Base-by-base conservation (phyloP, 2,888 invertebrate species). In the Lasioglossum villosulum region DNA sequence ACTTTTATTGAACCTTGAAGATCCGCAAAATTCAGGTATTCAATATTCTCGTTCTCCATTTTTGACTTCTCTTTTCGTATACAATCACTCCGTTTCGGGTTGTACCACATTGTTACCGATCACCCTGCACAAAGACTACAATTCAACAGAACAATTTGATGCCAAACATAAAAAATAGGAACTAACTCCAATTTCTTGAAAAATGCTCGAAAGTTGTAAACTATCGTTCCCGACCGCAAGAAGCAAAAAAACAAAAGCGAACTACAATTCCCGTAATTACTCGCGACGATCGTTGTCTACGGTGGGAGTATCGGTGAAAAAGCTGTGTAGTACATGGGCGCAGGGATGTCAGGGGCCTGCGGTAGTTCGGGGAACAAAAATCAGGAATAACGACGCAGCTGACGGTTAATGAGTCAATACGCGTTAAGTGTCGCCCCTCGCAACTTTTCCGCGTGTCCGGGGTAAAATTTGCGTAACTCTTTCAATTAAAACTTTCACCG, bases 401-500 rank as follows among this genome's bases (percentile, higher is more conserved):
- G 77, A 70, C 78, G 75, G 86, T 86, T 86, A 86, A 86, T 83
- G 80, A 86, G 83, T 79, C 87, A 78, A 86, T 79, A 75, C 78
- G 75, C 74, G 83, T 83, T 81, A 86, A 87, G 82, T 78, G 84
- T 84, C 56, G 66, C 74, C 59, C 59, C 71, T 75, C 71, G 75
- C 78, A 81, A 86, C 78, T 87, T 81, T 81, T 80, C 71, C 73
- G 52, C 78, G 59, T 80, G 72, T 76, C 72, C 71, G 80, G 70
- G 78, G 70, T 75, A 75, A 89, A 86, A 88, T 90, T 86, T 83
- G 82, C 84, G 83, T 85, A 90, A 90, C 90, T 91, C 90, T 91
- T 91, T 88, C 90, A 91, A 91, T 91, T 91, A 90, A 90, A 91
- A 90, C 86, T 91, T 91, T 90, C 83, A 78, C 82, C 78, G 87